These are phyloP conservation scores for Tetanocera ferruginea DNA, from an alignment of 2,888 invertebrate species.

Conservation along the genomic window DNA sequence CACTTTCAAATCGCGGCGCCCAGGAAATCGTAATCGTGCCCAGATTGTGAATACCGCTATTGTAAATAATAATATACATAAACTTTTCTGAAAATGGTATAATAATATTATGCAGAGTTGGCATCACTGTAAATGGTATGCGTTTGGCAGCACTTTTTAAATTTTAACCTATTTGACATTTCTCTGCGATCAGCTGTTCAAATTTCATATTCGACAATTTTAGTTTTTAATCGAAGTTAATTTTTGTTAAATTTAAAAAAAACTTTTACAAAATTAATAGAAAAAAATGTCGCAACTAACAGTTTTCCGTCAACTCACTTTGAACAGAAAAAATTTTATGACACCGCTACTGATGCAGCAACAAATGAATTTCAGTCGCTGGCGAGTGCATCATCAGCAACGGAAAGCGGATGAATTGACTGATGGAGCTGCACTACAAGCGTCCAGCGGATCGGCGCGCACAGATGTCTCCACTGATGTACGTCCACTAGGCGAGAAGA, in stretches of 20 bases:
- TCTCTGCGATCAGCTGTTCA: background rate
- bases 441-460: conserved; percentile 30
- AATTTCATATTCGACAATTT: background rate
- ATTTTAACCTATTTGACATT: background rate
- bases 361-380: conserved; percentile 37
- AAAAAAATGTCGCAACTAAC: conserved; percentile 55
- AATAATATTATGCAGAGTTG: too few relatives aligned
- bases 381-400: conserved; percentile 35
- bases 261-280: conserved; percentile 3
- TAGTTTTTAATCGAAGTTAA: background rate
- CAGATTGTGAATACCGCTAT: too few relatives aligned
- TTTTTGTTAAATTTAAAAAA: conserved; percentile 7
- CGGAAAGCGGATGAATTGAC: conserved; percentile 25
- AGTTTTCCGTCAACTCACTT: conserved; percentile 54
- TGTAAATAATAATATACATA: too few relatives aligned
- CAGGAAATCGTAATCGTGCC: too few relatives aligned
- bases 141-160: conserved; percentile 12
- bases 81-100: too few relatives aligned
- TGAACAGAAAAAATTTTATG: conserved; percentile 46
- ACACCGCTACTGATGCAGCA: conserved; percentile 36
- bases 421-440: conserved; percentile 30
- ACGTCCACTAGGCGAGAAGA: conserved; percentile 79
- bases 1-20: too few relatives aligned
- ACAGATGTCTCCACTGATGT: conserved; percentile 71
- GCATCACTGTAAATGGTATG: too few relatives aligned